Conservation (phyloP, 2,888 invertebrate genomes). For the Flexamia atlantica region DNA sequence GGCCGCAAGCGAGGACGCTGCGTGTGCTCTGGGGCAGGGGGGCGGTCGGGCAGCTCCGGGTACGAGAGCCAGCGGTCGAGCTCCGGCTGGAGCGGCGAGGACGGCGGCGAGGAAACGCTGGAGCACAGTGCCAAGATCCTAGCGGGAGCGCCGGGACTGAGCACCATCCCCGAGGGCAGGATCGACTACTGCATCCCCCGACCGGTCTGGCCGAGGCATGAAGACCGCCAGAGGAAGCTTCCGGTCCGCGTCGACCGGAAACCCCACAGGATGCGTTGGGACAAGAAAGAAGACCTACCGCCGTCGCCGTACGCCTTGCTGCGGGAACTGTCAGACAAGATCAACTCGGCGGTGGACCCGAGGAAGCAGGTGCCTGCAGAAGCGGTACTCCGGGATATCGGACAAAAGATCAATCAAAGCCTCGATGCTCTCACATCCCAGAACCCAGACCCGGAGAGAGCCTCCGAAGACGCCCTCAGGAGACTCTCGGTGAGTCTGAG, state of each 20-base stretch:
- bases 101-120: constrained; percentile 72
- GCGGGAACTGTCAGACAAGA: constrained; percentile 74
- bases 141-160: constrained; percentile 72
- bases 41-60: constrained; percentile 72
- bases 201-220: constrained; percentile 74
- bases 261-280: constrained; percentile 28
- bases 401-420: constrained; percentile 73
- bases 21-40: constrained; percentile 39
- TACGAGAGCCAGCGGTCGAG: constrained; percentile 72
- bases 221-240: constrained; percentile 61
- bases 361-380: constrained; percentile 72
- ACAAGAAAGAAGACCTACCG: constrained; percentile 19
- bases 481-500: constrained; percentile 74
- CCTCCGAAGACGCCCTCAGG: constrained; percentile 75
- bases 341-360: constrained; percentile 74
- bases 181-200: constrained; percentile 74
- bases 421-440: constrained; percentile 73
- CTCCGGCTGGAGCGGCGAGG: constrained; percentile 61
- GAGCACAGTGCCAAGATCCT: constrained; percentile 74
- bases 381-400: constrained; percentile 74
- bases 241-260: constrained; percentile 58
- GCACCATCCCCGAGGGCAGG: constrained; percentile 76
- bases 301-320: constrained; percentile 73
- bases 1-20: constrained; percentile 15
- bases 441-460: constrained; percentile 53